Evolutionary conservation across 1,140 invertebrate genomes (phyloP), one percentile per base, ranked within the genome.

Genomic region (Rhagoletis pomonella): DNA sequence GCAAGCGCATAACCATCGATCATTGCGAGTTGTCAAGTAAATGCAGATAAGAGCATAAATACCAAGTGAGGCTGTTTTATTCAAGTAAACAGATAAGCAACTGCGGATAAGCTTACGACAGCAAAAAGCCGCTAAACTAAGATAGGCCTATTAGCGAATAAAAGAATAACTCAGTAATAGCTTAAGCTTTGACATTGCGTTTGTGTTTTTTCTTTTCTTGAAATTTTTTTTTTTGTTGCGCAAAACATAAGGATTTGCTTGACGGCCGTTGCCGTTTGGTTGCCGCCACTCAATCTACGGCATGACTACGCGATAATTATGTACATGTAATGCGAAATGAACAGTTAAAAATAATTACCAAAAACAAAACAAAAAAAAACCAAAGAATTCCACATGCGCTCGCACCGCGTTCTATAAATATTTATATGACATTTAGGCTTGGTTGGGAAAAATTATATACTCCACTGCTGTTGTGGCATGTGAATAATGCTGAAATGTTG

Each of bases 361-460:
- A 55, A 58, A 29, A 29, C 29, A 55, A 81, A 81, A 19, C 17
- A 19, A 1, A 50, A 55, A 67, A 29, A 67, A 67, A 7, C 64
- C n/a, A 67, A 67, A 4, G 29, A 67, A 81, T 50, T 50, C 73
- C 69, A 50, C 44, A 10, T 17, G 14, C 69, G 12, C 69, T 73
- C 44, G 7, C 44, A 17, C 60, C 42, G 44, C 44, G 69, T 50
- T 73, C 44, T 73, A 73, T 73, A 73, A 73, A 73, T 73, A 73
- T 73, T 73, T 73, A 73, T 73, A 17, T 19, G 44, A 44, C 69
- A 19, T 17, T 0, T 7, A 73, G 47, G 19, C 47, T 47, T 19
- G 47, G 44, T n/a, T 81, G 47, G 55, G 73, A 55, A 81, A 81
- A 81, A 81, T 81, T 81, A 81, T 81, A n/a, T 9, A 81, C 73